phyloP scores from a whole-genome alignment of 2,888 invertebrate genomes.

The Nomada fabriciana region DNA sequence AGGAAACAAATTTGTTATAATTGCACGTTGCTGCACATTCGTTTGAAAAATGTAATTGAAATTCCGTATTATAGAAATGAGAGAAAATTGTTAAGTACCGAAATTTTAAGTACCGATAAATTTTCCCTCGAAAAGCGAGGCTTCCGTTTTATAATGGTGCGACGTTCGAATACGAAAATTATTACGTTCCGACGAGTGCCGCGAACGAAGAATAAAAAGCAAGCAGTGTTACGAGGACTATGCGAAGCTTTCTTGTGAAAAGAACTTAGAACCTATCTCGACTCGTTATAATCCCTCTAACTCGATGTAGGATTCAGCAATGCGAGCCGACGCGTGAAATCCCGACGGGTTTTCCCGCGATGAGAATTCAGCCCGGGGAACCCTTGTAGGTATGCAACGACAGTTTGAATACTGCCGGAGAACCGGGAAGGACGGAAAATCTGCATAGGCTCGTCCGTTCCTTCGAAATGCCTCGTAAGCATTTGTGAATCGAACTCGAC shows the following conservation, averaged over 20 bases:
- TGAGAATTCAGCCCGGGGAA: conserved; percentile 54
- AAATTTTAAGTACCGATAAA: background rate
- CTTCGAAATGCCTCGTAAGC: conserved; percentile 9
- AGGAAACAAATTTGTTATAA: too few species aligned
- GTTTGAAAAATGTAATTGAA: too few species aligned
- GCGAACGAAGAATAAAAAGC: conserved; percentile 28
- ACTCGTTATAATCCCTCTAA: conserved; percentile 77
- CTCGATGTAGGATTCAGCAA: conserved; percentile 76
- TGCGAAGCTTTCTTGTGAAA: conserved; percentile 30
- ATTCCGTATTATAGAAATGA: too few species aligned
- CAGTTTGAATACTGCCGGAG: conserved; percentile 29
- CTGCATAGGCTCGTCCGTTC: conserved; percentile 26
- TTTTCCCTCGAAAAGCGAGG: background rate
- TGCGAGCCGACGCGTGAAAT: conserved; percentile 81
- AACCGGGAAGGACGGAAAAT: conserved; percentile 31
- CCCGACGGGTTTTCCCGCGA: conserved; percentile 71
- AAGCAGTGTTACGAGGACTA: conserved; percentile 26
- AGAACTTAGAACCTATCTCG: conserved; percentile 67
- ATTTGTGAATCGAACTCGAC: conserved; percentile 9
- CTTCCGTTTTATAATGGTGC: background rate
- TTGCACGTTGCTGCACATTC: too few species aligned
- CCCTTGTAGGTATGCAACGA: conserved; percentile 45
- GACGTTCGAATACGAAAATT: background rate
- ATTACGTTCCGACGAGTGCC: background rate
- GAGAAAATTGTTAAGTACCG: too few species aligned